Evolutionary conservation across 92 coral and sea anemone species (phyloP).

Genomic region (Umimayanthus kanabou): DNA sequence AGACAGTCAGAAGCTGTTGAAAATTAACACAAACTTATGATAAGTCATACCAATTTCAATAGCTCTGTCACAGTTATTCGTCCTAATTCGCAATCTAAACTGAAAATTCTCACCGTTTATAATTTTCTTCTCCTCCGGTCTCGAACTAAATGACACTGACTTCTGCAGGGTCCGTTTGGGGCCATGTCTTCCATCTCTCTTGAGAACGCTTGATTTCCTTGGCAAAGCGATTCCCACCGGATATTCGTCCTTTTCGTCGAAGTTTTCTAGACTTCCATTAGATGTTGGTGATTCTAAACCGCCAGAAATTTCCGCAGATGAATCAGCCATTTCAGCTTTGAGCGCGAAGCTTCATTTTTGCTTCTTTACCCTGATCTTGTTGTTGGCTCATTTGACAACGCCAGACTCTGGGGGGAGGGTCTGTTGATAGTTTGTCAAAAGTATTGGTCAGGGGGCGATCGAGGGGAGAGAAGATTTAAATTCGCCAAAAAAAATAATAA

Average conservation of each 20-base stretch:
- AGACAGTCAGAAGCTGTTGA: constrained; percentile 93
- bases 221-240: constrained; percentile 49
- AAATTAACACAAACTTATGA: constrained; percentile 36
- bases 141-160: constrained; percentile 94
- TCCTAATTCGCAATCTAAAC: constrained; percentile 1
- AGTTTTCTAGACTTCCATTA: constrained; percentile 67
- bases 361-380: constrained; percentile 15
- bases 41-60: constrained; percentile 40
- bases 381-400: constrained; percentile 26
- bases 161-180: constrained; percentile 84
- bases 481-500: too few species aligned
- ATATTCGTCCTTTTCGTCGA: constrained; percentile 63
- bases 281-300: constrained; percentile 63
- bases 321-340: constrained; percentile 77
- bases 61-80: constrained; percentile 23
- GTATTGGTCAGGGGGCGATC: neutral
- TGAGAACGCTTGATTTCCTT: constrained; percentile 87
- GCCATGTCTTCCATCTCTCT: constrained; percentile 76
- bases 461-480: neutral
- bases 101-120: constrained; percentile 83
- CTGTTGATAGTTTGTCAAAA: neutral
- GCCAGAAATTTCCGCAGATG: constrained; percentile 58
- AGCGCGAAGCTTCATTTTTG: constrained; percentile 38
- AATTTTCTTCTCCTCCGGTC: constrained; percentile 95
- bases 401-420: neutral